Base-by-base conservation (phyloP, 1,140 invertebrate genomes). In the Drosophila insularis region DNA sequence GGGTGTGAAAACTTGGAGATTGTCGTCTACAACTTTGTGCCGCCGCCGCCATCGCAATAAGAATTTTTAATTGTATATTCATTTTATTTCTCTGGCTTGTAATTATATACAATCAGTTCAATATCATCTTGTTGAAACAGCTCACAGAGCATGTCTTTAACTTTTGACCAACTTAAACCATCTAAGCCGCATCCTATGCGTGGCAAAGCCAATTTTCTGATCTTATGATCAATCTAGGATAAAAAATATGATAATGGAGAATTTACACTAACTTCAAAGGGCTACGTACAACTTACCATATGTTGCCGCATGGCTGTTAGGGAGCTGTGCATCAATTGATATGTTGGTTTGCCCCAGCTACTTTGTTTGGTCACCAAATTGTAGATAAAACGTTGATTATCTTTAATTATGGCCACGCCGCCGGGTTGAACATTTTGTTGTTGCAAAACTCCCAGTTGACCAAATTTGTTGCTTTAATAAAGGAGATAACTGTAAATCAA, bases 131-230 rank as follows among this genome's bases (percentile, higher is more conserved):
- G 82, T 53, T 72, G 14, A 76, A 95, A 95, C 2, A 94, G 74
- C 70, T 93, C 91, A 53, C 92, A 79, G 0, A 95, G 71, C 68
- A 93, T 91, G 13, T 89, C 71, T 68, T 92, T 93, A 0, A 95
- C 94, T 68, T 92, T 90, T 1, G 66, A 60, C 95, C 95, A 95
- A 54, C 93, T 84, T 2, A 95, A 82, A 7, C 92, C 79, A 75
- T 95, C 95, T 23, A 95, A 77, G 4, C 95, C 95, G 90, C 94
- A 95, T 2, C 94, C 95, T 65, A 95, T 94, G 71, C 90, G 85
- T 2, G 95, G 95, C 80, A 95, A 93, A 2, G 94, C 93, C 35
- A 95, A 58, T 59, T 93, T 92, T 4, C 58, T 89, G 0, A 94
- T 92, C 68, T 92, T 65, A 67, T 93, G 76, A 72, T 92, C 19